A percentile compares a stretch with the other conserved stretches of the same genome.
Evolutionary conservation across 2,888 invertebrate species (phyloP).

Genomic region (Trichogramma dendrolimi): DNA sequence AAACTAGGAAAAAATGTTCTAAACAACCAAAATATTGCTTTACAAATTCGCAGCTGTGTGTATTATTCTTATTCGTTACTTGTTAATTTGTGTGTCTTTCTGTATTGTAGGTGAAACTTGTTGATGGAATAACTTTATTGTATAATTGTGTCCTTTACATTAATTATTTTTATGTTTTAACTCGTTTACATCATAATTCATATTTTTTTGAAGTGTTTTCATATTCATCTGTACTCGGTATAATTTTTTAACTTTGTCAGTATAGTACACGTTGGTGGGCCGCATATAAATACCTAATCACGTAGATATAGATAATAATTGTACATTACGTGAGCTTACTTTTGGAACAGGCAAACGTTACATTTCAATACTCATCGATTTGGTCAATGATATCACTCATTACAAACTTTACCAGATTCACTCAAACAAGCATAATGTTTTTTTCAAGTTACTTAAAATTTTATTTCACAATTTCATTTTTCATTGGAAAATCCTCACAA

Average conservation of each 20-base stretch:
- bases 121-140: conserved; percentile 23
- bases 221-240: not conserved
- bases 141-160: conserved; percentile 48
- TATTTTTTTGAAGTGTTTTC: not conserved
- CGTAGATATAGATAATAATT: conserved; percentile 8
- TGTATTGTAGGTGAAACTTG: too few relatives aligned
- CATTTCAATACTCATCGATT: conserved; percentile 13
- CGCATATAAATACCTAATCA: conserved; percentile 29
- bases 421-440: conserved; percentile 26
- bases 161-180: conserved; percentile 26
- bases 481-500: not conserved
- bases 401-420: conserved; percentile 10
- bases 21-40: too few relatives aligned
- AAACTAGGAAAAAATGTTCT: too few relatives aligned
- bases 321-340: not conserved
- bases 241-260: conserved; percentile 9
- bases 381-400: conserved; percentile 16
- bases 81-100: too few relatives aligned
- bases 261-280: conserved; percentile 42
- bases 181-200: not conserved
- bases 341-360: not conserved
- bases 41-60: too few relatives aligned
- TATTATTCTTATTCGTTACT: too few relatives aligned
- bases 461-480: conserved; percentile 26
- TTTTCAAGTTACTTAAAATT: conserved; percentile 30